Conservation (phyloP, 92 coral and sea anemone species). For the Paramuricea clavata region DNA sequence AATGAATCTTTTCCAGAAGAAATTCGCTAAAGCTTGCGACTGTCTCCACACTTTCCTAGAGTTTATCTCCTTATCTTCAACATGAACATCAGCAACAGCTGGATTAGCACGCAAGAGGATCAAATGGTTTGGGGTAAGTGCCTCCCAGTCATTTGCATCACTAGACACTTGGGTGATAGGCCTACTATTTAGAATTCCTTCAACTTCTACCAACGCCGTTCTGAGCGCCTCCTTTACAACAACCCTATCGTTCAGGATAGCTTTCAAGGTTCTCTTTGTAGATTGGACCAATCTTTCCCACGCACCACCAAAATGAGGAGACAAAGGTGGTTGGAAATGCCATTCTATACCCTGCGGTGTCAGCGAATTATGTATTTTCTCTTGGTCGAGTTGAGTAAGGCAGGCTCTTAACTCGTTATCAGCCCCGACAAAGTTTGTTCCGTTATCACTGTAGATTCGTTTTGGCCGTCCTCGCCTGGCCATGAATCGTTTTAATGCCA, state of each 20-base stretch:
- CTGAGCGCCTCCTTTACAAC: conserved; percentile 27
- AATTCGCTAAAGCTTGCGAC: conserved; percentile 44
- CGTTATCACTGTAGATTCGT: conserved; percentile 18
- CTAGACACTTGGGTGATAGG: conserved; percentile 42
- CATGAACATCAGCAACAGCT: conserved; percentile 9
- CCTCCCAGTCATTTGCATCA: conserved; percentile 45
- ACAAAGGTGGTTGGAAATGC: conserved; percentile 11
- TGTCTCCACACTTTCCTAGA: conserved; percentile 37
- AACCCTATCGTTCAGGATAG: conserved; percentile 8
- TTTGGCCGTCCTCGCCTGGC: conserved; percentile 15
- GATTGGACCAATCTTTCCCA: conserved; percentile 54
- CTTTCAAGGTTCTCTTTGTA: conserved; percentile 44
- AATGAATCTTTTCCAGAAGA: conserved; percentile 19
- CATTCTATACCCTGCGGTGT: conserved; percentile 12
- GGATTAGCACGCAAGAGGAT: conserved; percentile 41
- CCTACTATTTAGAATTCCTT: conserved; percentile 43
- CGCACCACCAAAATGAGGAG: conserved; percentile 44
- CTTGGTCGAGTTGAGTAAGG: conserved; percentile 14
- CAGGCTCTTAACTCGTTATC: conserved; percentile 4
- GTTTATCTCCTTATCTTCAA: conserved; percentile 14
- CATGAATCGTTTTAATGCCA: conserved; percentile 52
- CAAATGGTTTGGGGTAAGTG: conserved; percentile 48
- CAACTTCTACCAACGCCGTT: conserved; percentile 12
- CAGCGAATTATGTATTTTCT: not conserved
- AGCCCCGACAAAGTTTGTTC: conserved; percentile 18